Evolutionary conservation across 2,888 invertebrate species (phyloP), one percentile per base, ranked within the genome.

Genomic region (Eupeodes latifasciatus): DNA sequence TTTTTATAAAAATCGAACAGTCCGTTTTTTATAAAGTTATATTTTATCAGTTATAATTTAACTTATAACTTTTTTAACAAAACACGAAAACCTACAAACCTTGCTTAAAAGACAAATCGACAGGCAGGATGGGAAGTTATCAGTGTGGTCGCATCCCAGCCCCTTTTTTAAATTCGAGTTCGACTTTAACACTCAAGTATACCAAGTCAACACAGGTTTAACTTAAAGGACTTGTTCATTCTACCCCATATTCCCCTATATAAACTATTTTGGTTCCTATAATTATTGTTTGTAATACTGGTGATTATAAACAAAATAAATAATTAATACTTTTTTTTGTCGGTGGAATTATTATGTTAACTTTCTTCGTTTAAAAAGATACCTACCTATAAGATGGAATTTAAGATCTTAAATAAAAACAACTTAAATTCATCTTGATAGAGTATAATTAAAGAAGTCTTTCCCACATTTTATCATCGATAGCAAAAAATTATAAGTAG

Each of bases 301-400:
- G 55, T 74, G 53, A 81, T 81, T 85, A 72, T 34, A 79, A 16
- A 34, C 51, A 77, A 66, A 36, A 66, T 12, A 76, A 51, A 59
- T 71, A 27, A 71, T 77, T 51, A 85, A 76, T 74, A 53, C 19
- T 19, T 19, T n/a, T 40, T 67, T 53, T 44, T 64, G 44, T 59
- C 10, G 55, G 16, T 7, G 59, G 19, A 40, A 34, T 66, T 64
- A 59, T 71, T 72, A 9, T 47, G 53, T 76, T 87, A 72, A 87
- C 86, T 87, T 83, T 87, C 86, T 79, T 82, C 76, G 40, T 16
- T 55, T 40, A 44, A 64, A 40, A 64, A 55, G 76, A 77, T 72
- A 72, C 67, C 40, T 6, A 40, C 2, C 4, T 1, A 47, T n/a
- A 44, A 34, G 53, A 14, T 14, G 14, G 40, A 57, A 72, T 53